Percentiles rank a stretch among this genome's conserved stretches.
These are phyloP conservation scores for Melanerpes formicivorus DNA, from an alignment of 2,113 vertebrate genomes.

Conservation along the genomic window DNA sequence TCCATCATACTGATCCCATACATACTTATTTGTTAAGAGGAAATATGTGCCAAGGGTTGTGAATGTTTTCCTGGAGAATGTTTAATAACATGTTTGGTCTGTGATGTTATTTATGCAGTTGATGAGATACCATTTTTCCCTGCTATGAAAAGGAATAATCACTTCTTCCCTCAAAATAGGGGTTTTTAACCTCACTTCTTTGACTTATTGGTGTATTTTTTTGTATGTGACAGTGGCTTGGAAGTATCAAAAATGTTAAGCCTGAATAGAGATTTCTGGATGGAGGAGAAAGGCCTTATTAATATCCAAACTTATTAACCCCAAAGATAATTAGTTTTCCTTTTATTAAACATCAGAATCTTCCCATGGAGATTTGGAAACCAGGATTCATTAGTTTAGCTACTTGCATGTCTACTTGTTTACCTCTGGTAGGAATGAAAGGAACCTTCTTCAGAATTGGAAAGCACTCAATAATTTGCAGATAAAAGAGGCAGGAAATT, in stretches of 20 bases:
- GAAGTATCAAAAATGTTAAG: not conserved
- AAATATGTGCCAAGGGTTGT: not conserved
- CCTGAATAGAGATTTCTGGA: not conserved
- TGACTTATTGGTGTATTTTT: not conserved
- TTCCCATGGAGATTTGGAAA: not conserved
- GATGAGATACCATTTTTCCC: not conserved
- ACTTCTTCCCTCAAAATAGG: not conserved
- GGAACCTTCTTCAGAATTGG: not conserved
- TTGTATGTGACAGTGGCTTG: not conserved
- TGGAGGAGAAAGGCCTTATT: not conserved
- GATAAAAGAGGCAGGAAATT: constrained; percentile 35
- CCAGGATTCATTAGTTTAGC: not conserved
- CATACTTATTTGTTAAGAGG: not conserved
- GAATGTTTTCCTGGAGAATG: not conserved
- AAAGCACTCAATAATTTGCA: constrained; percentile 9
- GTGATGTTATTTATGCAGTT: not conserved
- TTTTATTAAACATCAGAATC: not conserved
- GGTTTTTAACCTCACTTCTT: not conserved
- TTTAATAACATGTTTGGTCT: not conserved
- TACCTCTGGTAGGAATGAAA: not conserved
- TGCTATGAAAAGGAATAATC: not conserved
- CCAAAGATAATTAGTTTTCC: not conserved
- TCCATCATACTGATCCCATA: not conserved
- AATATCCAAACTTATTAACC: not conserved
- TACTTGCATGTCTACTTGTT: not conserved